These are phyloP conservation scores for Ladona fulva DNA, from an alignment of 1,140 invertebrate genomes.

Conservation along the genomic window DNA sequence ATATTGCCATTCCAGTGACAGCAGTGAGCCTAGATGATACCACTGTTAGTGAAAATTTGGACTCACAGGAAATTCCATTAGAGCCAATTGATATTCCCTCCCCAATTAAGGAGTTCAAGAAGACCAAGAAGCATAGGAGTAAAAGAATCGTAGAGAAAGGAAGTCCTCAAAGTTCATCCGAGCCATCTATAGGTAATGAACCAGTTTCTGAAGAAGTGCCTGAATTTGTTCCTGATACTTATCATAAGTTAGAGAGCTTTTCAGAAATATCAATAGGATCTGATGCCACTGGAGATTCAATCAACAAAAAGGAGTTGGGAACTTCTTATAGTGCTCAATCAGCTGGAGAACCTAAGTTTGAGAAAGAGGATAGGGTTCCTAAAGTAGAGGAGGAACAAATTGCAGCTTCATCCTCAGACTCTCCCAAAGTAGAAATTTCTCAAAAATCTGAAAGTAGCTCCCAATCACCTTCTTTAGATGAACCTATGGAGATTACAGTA, in stretches of 20 bases:
- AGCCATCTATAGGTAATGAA: background rate
- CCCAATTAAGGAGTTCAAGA: background rate
- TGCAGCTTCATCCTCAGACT: background rate
- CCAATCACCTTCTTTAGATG: background rate
- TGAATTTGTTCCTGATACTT: background rate
- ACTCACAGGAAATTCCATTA: background rate
- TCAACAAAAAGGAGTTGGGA: background rate
- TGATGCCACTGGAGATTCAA: background rate
- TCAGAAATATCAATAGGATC: background rate
- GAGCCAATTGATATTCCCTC: background rate
- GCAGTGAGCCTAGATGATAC: background rate
- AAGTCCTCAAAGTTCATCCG: background rate
- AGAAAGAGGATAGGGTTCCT: background rate
- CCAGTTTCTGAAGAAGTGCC: background rate
- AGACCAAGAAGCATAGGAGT: background rate
- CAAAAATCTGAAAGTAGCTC: background rate
- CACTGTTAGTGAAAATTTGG: background rate
- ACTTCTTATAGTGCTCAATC: background rate
- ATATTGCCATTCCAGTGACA: background rate
- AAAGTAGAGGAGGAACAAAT: background rate
- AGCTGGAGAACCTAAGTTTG: background rate
- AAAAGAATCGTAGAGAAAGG: background rate
- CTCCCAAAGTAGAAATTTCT: background rate
- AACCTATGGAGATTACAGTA: conserved; percentile 4
- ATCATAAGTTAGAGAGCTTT: background rate